Evolutionary conservation across 2,113 vertebrate species (phyloP).

Genomic region (Python bivittatus): DNA sequence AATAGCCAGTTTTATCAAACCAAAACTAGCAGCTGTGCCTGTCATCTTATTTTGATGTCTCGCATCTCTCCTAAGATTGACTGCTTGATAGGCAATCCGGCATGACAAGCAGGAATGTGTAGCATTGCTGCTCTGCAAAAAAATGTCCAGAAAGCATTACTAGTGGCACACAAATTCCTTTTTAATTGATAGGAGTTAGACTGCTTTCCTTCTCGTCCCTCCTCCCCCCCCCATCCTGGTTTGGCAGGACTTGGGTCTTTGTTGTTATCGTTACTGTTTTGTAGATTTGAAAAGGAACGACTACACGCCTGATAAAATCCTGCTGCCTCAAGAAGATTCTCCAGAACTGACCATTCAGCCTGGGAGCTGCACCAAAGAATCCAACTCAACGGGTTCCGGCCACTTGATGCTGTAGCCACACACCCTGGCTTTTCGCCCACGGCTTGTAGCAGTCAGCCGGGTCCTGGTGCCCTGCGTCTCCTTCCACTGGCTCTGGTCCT

Average conservation of each 20-base stretch:
- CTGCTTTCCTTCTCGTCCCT: constrained; percentile 14
- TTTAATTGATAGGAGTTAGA: constrained; percentile 7
- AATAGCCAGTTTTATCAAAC: neutral
- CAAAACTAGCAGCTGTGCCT: neutral
- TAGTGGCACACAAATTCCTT: neutral
- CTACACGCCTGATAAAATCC: constrained; percentile 93
- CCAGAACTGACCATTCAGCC: constrained; percentile 79
- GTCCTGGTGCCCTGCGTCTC: constrained; percentile 49
- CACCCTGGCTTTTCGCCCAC: constrained; percentile 54
- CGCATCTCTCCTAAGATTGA: neutral
- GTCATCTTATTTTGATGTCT: neutral
- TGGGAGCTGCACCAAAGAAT: constrained; percentile 86
- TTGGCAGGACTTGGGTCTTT: neutral
- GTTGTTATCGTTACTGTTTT: neutral
- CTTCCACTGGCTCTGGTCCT: constrained; percentile 28
- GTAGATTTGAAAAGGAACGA: constrained; percentile 96
- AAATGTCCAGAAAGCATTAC: neutral
- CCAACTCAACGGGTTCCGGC: constrained; percentile 81
- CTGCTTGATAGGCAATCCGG: neutral
- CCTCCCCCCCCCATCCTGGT: neutral
- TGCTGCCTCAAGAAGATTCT: constrained; percentile 88
- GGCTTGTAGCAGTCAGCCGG: constrained; percentile 44
- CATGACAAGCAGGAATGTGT: neutral
- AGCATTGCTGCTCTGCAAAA: neutral
- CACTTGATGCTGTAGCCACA: constrained; percentile 85